Percentiles rank a stretch among this genome's conserved stretches.
Conservation (phyloP, 2,888 invertebrate genomes). For the Sphaerophoria rueppellii region DNA sequence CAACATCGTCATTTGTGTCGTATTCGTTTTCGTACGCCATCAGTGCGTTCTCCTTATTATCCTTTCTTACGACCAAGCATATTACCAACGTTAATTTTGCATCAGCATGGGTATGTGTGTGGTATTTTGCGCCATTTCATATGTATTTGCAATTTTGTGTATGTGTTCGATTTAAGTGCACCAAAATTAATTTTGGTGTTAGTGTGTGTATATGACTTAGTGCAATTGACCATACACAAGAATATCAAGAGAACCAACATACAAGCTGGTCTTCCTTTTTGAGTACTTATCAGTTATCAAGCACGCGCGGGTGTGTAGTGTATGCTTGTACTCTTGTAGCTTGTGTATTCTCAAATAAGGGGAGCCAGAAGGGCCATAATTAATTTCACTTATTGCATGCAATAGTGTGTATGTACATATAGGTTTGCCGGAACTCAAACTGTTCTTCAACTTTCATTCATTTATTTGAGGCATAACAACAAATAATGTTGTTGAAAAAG, state of each 20-base stretch:
- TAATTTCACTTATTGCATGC: constrained; percentile 79
- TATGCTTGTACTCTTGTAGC: constrained; percentile 26
- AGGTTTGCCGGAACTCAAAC: constrained; percentile 47
- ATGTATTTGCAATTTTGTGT: neutral
- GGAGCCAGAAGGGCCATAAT: constrained; percentile 77
- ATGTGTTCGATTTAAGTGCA: constrained; percentile 41
- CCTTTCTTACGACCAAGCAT: constrained; percentile 56
- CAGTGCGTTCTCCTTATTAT: constrained; percentile 56
- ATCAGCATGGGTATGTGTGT: constrained; percentile 13
- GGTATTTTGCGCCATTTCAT: constrained; percentile 5
- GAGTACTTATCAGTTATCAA: neutral
- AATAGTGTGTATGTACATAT: constrained; percentile 72
- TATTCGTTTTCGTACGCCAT: constrained; percentile 23
- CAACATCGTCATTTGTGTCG: constrained; percentile 70
- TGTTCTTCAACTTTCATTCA: constrained; percentile 51
- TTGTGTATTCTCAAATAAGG: constrained; percentile 43
- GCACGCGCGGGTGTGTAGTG: constrained; percentile 54
- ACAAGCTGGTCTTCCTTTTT: neutral
- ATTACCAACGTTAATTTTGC: constrained; percentile 45
- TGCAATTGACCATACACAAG: constrained; percentile 69
- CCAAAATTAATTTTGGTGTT: constrained; percentile 37
- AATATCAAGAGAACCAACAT: constrained; percentile 58
- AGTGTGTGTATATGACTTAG: constrained; percentile 48
- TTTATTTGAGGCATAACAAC: constrained; percentile 57
- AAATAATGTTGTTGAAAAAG: constrained; percentile 54